phyloP scores from a whole-genome alignment of 2,113 vertebrate genomes.

The Malaclemys terrapin region DNA sequence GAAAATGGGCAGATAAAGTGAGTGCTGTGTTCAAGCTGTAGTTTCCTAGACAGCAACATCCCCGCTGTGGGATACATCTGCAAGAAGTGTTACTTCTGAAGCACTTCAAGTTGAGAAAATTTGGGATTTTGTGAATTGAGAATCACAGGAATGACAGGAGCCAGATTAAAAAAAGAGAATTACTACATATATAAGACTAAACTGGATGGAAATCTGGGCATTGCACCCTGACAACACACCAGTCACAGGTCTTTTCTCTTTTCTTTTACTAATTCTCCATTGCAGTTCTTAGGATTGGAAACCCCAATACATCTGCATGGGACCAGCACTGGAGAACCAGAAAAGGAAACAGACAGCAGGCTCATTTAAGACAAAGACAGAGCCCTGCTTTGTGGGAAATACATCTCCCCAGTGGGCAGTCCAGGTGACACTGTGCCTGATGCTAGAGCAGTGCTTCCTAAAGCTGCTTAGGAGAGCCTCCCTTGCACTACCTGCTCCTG shows the following conservation, averaged over 20 bases:
- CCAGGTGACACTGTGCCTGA: neutral
- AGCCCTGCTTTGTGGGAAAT: neutral
- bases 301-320: neutral
- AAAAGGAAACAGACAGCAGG: neutral
- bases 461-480: neutral
- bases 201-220: neutral
- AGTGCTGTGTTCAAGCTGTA: neutral
- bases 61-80: neutral
- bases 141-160: neutral
- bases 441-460: neutral
- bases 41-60: neutral
- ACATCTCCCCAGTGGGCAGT: neutral
- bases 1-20: neutral
- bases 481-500: no score
- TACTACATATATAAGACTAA: neutral
- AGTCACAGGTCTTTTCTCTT: neutral
- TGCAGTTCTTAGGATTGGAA: neutral
- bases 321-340: neutral
- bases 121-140: neutral
- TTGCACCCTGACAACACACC: conserved; percentile 8
- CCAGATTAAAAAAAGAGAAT: conserved; percentile 18
- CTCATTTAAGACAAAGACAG: neutral
- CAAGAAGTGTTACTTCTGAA: neutral
- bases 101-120: neutral
- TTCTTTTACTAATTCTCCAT: neutral